Base-by-base conservation (phyloP, 2,888 invertebrate genomes). In the Meliscaeva auricollis region DNA sequence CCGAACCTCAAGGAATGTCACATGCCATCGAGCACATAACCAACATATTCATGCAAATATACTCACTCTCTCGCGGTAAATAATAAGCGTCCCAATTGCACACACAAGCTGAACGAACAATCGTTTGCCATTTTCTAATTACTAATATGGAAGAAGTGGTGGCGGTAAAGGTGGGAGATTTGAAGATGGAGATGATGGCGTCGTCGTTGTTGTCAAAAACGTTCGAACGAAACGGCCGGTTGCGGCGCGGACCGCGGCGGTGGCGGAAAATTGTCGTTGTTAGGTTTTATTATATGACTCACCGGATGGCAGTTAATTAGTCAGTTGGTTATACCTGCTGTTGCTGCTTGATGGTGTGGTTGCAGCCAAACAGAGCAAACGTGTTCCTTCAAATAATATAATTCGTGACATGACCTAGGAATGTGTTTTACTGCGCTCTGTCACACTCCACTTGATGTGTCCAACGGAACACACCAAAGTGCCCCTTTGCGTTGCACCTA, bases 341-440 rank as follows among this genome's bases (percentile, higher is more conserved):
- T 35, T 58, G 58, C 20, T 11, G 58, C n/a, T 58, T 38, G 35
- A 3, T 9, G 8, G 2, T 38, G 35, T 2, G 7, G 7, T 52
- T 54, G 13, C 58, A 58, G 58, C 58, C 35, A 50, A 22, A 46
- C 26, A 26, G 3, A 26, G 26, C 26, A 2, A 48, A 7, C 15
- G 35, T 48, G 64, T 76, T 68, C 75, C 76, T 68, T 80, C 50
- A 44, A 73, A 73, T 69, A 68, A 76, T 85, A 73, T 69, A 68
- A 76, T 85, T 80, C 85, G 81, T 85, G 85, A 81, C 76, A 69
- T 81, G 85, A 85, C 77, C 85, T 58, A 73, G 64, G 66, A 56
- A 56, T 66, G 20, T 50, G 32, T 66, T 50, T 48, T n/a, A 50
- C 48, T 66, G 35, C 48, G 26, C 26, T 3, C 26, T 13, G 13